Percentiles rank a stretch among this genome's conserved stretches.
phyloP scores from a whole-genome alignment of 1,140 invertebrate species.

The Drosophila athabasca region DNA sequence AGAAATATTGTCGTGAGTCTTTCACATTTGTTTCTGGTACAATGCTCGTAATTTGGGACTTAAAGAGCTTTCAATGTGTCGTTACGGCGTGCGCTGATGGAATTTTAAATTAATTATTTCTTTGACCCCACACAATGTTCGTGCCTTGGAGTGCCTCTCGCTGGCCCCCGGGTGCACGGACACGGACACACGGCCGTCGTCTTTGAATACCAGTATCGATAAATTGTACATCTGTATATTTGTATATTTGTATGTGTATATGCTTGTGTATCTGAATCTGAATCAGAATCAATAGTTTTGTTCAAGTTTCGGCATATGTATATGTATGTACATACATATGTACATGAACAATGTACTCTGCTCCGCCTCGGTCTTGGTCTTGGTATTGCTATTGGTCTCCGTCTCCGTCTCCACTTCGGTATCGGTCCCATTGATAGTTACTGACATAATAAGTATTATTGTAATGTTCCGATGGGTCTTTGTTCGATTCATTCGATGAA shows the following conservation, averaged over 20 bases:
- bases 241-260: constrained; percentile 8
- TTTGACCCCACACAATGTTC: constrained; percentile 79
- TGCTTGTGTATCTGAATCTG: constrained; percentile 14
- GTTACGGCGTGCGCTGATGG: constrained; percentile 69
- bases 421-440: constrained; percentile 33
- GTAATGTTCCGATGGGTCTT: constrained; percentile 61
- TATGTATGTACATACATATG: no score
- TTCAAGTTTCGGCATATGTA: no score
- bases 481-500: constrained; percentile 33
- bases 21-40: constrained; percentile 75
- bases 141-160: constrained; percentile 35
- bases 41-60: constrained; percentile 80
- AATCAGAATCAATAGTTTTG: constrained; percentile 42
- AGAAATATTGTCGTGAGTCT: constrained; percentile 78
- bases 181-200: constrained; percentile 10
- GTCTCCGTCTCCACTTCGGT: no score
- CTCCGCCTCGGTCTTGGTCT: background rate
- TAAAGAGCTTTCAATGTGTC: constrained; percentile 83
- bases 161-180: constrained; percentile 3
- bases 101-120: constrained; percentile 83
- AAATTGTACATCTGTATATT: constrained; percentile 13
- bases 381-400: no score
- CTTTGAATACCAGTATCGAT: constrained; percentile 2
- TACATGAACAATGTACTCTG: background rate
- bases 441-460: constrained; percentile 77